Conservation (phyloP, 2,888 invertebrate species). For the Nomada flava region DNA sequence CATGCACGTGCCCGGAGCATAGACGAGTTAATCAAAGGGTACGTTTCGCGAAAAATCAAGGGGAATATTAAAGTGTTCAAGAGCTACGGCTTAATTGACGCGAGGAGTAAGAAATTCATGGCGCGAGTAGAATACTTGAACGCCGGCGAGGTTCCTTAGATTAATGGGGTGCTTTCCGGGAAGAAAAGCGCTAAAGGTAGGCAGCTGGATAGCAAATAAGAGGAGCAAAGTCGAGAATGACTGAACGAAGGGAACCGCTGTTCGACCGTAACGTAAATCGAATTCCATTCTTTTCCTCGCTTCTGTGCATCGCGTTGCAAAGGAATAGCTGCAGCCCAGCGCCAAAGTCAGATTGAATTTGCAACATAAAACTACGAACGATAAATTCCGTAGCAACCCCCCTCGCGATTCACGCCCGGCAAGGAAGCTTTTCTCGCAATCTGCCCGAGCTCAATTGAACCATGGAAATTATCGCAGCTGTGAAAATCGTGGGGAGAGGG, state of each 20-base stretch:
- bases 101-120: not conserved
- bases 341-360: not conserved
- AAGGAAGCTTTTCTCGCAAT: too few relatives aligned
- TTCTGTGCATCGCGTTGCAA: not conserved
- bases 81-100: not conserved
- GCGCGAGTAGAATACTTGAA: not conserved
- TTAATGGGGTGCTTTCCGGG: constrained; percentile 19
- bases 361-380: not conserved
- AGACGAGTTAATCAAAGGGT: constrained; percentile 14
- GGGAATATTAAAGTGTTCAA: not conserved
- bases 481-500: too few relatives aligned
- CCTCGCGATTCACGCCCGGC: too few relatives aligned
- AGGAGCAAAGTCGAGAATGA: not conserved
- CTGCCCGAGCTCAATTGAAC: not conserved
- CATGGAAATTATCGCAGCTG: not conserved
- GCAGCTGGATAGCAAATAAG: not conserved
- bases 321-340: not conserved
- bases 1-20: not conserved
- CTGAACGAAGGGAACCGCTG: not conserved
- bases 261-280: constrained; percentile 26
- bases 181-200: not conserved
- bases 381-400: too few relatives aligned
- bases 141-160: constrained; percentile 1
- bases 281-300: constrained; percentile 18
- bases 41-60: not conserved